phyloP scores from a whole-genome alignment of 2,888 invertebrate genomes.

The Trichogramma evanescens region DNA sequence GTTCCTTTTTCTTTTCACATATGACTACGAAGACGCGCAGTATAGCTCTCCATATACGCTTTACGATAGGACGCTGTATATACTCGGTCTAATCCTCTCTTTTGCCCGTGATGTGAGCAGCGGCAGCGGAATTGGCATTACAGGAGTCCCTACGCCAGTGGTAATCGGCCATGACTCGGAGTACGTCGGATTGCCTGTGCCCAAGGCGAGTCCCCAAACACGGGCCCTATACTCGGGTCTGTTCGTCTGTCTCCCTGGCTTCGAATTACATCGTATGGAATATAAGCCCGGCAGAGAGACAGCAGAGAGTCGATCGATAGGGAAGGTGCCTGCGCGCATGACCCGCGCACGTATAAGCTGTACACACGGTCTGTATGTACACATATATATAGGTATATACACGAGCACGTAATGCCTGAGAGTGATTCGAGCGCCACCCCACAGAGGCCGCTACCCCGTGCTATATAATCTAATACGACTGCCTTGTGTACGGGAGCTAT shows the following conservation, averaged over 20 bases:
- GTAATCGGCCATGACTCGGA: constrained; percentile 34
- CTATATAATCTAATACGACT: constrained; percentile 46
- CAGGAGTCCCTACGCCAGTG: constrained; percentile 38
- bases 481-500: background rate
- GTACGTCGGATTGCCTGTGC: constrained; percentile 46
- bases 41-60: no score
- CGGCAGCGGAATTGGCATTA: constrained; percentile 35
- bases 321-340: constrained; percentile 46
- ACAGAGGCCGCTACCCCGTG: constrained; percentile 32
- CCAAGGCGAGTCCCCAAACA: constrained; percentile 32
- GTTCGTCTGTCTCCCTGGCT: no score
- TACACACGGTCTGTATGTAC: background rate
- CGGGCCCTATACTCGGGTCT: background rate
- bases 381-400: background rate
- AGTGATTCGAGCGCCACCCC: constrained; percentile 25
- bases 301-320: constrained; percentile 41
- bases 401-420: background rate
- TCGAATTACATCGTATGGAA: no score
- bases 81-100: constrained; percentile 39
- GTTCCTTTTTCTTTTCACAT: no score
- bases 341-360: constrained; percentile 19
- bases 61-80: constrained; percentile 25
- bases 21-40: no score
- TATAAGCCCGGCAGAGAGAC: no score
- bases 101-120: constrained; percentile 16